Percentiles rank a stretch among this genome's conserved stretches.
These are phyloP conservation scores for Calameuta idolon DNA, from an alignment of 2,888 invertebrate species.

Conservation along the genomic window DNA sequence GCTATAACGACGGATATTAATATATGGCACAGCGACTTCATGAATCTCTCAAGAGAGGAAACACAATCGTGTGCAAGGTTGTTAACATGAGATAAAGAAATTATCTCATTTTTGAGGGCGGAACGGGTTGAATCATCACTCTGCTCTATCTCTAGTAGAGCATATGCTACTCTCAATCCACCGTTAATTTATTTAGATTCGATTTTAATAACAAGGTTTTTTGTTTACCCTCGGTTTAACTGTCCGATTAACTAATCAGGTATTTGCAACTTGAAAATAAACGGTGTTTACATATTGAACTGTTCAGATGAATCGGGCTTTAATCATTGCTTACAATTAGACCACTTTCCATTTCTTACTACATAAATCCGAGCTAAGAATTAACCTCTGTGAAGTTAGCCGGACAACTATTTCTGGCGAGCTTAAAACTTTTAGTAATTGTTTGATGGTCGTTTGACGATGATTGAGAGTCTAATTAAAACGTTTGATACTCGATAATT, in stretches of 20 bases:
- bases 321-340: too few relatives aligned
- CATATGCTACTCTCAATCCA: neutral
- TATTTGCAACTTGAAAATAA: too few relatives aligned
- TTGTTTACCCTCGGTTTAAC: neutral
- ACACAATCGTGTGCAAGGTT: neutral
- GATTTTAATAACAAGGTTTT: neutral
- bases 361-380: too few relatives aligned
- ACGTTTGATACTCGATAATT: too few relatives aligned
- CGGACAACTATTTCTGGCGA: too few relatives aligned
- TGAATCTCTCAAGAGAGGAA: neutral
- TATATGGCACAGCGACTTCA: neutral
- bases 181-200: neutral
- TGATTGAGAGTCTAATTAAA: too few relatives aligned
- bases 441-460: too few relatives aligned
- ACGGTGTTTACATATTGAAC: too few relatives aligned
- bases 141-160: neutral
- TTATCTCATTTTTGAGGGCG: neutral
- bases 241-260: neutral
- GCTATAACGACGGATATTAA: neutral
- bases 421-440: too few relatives aligned
- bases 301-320: too few relatives aligned
- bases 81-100: neutral
- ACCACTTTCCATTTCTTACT: too few relatives aligned
- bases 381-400: too few relatives aligned
- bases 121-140: neutral